Evolutionary conservation across 2,797 vertebrate species (phyloP), one percentile per base, ranked within the genome.

Genomic region (Bryconaethiops microstoma): DNA sequence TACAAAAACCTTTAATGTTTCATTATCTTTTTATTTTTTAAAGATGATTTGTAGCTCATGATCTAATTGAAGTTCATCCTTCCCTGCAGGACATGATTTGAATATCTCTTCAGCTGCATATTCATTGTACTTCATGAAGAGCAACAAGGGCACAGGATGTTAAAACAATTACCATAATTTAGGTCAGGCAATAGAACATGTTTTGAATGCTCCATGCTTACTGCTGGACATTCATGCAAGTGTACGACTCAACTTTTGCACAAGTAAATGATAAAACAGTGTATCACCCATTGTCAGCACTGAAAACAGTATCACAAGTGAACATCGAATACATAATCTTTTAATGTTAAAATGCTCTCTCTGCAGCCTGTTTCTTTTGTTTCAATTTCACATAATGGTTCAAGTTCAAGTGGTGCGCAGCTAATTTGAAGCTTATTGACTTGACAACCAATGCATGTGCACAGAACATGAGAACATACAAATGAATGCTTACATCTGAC

Each of bases 31-130:
- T 29, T 29, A 29, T 29, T 29, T 29, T 29, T 65, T 65, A 17
- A 39, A 17, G 62, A 12, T 39, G 7, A 39, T 40, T 14, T 68
- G 19, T 39, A n/a, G 39, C 14, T 1, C 12, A 17, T 1, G 14
- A 65, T 39, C 17, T 21, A 7, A 40, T 40, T 16, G 0, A 10
- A 68, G 2, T 17, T 35, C 13, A 39, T 29, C 13, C 62, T 35
- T 48, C 67, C 10, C 40, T 69, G 48, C 42, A 69, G 67, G 12
- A 69, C 40, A 69, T 48, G n/a, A 23, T 69, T 69, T 45, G 6
- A 40, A 19, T 17, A 19, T 40, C 35, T 40, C 63, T 67, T 5
- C 4, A 16, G 19, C 35, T 67, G 17, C 16, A 9, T 67, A n/a
- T 40, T 67, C 29, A 42, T 40, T 16, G 17, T 67, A 17, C 0